Evolutionary conservation across 2,888 invertebrate species (phyloP).

Genomic region (Celastrina argiolus): DNA sequence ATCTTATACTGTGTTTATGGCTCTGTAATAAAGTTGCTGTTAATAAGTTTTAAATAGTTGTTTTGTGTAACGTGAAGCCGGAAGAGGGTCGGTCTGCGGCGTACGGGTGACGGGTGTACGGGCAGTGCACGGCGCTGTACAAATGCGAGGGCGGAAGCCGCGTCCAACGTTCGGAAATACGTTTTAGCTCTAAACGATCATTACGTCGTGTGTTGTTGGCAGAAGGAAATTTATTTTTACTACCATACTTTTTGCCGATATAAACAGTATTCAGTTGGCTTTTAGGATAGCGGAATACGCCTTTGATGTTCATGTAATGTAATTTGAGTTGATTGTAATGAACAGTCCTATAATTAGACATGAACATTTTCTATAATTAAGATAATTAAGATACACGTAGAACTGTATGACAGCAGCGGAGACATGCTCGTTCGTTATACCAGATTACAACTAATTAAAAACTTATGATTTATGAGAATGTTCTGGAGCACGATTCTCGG

Average conservation of each 20-base stretch:
- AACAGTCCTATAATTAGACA: too few relatives aligned
- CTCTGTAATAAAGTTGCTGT: not conserved
- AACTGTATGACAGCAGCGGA: too few relatives aligned
- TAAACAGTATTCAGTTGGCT: not conserved
- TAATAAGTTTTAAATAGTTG: not conserved
- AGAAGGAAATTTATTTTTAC: not conserved
- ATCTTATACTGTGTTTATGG: not conserved
- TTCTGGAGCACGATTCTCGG: too few relatives aligned
- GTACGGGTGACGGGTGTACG: conserved; percentile 12
- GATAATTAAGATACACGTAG: too few relatives aligned
- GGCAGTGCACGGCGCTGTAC: conserved; percentile 22
- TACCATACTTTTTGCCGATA: not conserved
- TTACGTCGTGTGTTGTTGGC: conserved; percentile 25
- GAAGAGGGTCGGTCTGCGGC: conserved; percentile 26
- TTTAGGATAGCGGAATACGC: not conserved
- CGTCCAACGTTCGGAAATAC: conserved; percentile 29
- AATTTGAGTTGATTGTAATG: too few relatives aligned
- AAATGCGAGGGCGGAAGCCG: conserved; percentile 27
- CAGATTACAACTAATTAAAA: too few relatives aligned
- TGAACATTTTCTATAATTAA: too few relatives aligned
- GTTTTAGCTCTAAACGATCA: conserved; percentile 27
- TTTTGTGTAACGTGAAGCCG: conserved; percentile 16
- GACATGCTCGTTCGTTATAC: too few relatives aligned
- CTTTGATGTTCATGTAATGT: too few relatives aligned
- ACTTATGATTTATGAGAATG: too few relatives aligned